Percentiles rank a stretch among this genome's conserved stretches.
phyloP scores from a whole-genome alignment of 2,797 vertebrate genomes.

The Crenuchus spilurus region DNA sequence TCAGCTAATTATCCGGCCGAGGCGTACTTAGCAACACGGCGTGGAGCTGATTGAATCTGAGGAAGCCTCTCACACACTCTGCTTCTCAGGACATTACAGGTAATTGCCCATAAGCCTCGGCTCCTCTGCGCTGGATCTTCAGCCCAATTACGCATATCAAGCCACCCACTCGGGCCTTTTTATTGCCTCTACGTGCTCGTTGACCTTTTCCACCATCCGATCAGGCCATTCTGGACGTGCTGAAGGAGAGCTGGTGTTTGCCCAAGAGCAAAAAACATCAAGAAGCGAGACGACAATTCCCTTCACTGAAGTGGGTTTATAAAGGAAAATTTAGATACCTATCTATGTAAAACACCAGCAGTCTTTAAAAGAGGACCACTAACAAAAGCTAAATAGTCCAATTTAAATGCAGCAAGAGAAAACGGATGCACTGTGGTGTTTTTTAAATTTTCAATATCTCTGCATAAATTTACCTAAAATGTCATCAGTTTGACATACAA shows the following conservation, averaged over 20 bases:
- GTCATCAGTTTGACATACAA: no score
- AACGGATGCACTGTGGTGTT: no score
- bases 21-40: conserved; percentile 75
- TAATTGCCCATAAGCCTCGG: conserved; percentile 82
- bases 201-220: conserved; percentile 76
- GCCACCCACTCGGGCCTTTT: conserved; percentile 66
- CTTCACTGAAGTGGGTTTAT: no score
- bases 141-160: conserved; percentile 76
- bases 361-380: no score
- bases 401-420: no score
- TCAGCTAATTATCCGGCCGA: conserved; percentile 78
- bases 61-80: conserved; percentile 74
- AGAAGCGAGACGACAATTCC: no score
- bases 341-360: no score
- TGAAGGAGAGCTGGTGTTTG: not conserved
- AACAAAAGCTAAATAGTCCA: no score
- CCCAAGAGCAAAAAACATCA: no score
- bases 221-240: conserved; percentile 42
- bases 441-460: no score
- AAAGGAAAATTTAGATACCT: no score
- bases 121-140: conserved; percentile 77
- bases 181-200: conserved; percentile 74
- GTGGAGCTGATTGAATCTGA: conserved; percentile 80
- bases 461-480: no score
- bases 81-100: conserved; percentile 80